Conservation (phyloP, 2,888 invertebrate species). For the Ormyrus labotus region DNA sequence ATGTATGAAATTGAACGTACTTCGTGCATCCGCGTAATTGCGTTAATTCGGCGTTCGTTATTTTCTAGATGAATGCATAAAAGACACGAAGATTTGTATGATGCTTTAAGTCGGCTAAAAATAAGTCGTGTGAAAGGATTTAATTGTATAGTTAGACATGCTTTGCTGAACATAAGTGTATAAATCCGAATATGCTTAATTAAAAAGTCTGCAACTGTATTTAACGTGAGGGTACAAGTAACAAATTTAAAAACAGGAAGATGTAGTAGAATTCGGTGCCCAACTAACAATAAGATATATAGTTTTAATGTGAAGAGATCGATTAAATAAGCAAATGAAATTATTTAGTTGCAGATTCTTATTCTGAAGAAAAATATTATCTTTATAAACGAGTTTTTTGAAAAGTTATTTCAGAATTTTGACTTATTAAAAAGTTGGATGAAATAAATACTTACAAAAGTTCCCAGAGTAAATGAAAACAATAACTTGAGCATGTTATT, state of each 20-base stretch:
- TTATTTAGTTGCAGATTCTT: neutral
- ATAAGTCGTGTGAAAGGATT: neutral
- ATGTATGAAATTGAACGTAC: no score
- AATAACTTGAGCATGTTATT: no score
- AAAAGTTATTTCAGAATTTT: no score
- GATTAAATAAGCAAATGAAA: neutral
- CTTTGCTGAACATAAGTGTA: no score
- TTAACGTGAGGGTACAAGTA: neutral
- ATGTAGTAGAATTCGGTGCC: neutral
- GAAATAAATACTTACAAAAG: no score
- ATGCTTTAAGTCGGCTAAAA: neutral
- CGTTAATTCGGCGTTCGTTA: slow-evolving; percentile 15
- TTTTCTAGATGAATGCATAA: neutral
- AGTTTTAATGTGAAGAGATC: neutral
- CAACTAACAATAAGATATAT: neutral
- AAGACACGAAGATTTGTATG: slow-evolving; percentile 5
- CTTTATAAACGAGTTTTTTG: no score
- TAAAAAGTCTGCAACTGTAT: slow-evolving; percentile 1
- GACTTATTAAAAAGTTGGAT: no score
- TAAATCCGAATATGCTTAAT: neutral
- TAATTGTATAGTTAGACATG: slow-evolving; percentile 21
- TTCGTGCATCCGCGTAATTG: neutral
- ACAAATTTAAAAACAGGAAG: neutral
- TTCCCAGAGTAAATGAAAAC: no score
- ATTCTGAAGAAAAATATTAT: no score